These are phyloP conservation scores for Melanotaenia pygmaea DNA, from an alignment of 2,797 vertebrate species.

Conservation along the genomic window DNA sequence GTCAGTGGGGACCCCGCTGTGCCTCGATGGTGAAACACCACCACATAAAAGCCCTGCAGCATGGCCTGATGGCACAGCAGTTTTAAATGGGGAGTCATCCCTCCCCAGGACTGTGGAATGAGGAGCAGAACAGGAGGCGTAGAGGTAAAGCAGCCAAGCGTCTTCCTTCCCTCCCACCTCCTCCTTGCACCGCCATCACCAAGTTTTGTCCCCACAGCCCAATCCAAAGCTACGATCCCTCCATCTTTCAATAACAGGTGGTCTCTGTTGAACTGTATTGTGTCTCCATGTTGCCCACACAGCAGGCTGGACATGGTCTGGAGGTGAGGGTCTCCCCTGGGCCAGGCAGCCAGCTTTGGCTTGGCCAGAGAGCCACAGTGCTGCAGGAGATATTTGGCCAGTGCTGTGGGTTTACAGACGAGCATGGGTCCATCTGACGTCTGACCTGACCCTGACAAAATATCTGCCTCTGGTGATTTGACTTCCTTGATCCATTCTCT, in stretches of 20 bases:
- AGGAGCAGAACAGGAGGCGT: slow-evolving; percentile 83
- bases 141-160: slow-evolving; percentile 50
- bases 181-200: slow-evolving; percentile 46
- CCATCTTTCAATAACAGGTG: slow-evolving; percentile 85
- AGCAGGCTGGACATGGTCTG: slow-evolving; percentile 84
- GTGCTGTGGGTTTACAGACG: slow-evolving; percentile 86
- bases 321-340: slow-evolving; percentile 83
- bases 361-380: slow-evolving; percentile 71
- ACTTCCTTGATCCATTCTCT: not conserved
- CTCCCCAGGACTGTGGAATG: slow-evolving; percentile 87
- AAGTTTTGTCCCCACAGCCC: slow-evolving; percentile 78
- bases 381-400: slow-evolving; percentile 83
- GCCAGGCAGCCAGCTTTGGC: slow-evolving; percentile 67
- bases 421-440: slow-evolving; percentile 62
- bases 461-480: slow-evolving; percentile 8
- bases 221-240: slow-evolving; percentile 89
- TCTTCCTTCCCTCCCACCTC: slow-evolving; percentile 65
- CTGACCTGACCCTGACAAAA: slow-evolving; percentile 34
- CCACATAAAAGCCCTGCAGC: slow-evolving; percentile 81
- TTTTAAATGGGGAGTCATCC: slow-evolving; percentile 80
- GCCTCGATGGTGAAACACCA: slow-evolving; percentile 85
- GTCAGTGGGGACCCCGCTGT: slow-evolving; percentile 84
- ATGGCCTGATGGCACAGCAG: slow-evolving; percentile 81
- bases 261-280: slow-evolving; percentile 80
- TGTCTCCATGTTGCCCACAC: slow-evolving; percentile 51